phyloP scores from a whole-genome alignment of 2,113 vertebrate species.

The Pedionomus torquatus region DNA sequence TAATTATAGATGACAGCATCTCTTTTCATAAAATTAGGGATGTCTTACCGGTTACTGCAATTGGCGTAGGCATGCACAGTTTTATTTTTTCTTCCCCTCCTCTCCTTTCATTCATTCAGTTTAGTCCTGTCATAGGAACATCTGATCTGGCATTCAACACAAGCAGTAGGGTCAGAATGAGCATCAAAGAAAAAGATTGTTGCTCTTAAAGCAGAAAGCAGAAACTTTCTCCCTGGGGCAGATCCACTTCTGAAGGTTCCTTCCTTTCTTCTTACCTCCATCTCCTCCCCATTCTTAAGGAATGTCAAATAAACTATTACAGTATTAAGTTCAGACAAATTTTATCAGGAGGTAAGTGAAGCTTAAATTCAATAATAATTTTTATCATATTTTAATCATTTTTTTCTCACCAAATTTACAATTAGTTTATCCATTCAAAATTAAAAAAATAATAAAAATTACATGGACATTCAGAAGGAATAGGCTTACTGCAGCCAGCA shows the following conservation, averaged over 20 bases:
- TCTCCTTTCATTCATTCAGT: neutral
- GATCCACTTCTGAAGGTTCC: neutral
- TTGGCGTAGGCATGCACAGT: accelerated
- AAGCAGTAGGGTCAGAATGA: neutral
- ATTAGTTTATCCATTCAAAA: neutral
- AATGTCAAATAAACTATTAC: neutral
- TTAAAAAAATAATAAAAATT: neutral
- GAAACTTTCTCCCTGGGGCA: neutral
- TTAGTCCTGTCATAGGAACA: neutral
- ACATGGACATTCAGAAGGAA: neutral
- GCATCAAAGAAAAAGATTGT: accelerated
- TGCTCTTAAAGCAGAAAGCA: neutral
- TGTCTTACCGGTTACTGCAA: neutral
- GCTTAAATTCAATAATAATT: neutral
- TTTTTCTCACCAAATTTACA: neutral
- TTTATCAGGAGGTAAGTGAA: neutral
- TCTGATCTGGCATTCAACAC: neutral
- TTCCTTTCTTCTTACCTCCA: neutral
- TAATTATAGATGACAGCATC: neutral
- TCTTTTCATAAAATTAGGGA: neutral
- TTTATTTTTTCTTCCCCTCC: neutral
- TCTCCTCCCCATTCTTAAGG: neutral
- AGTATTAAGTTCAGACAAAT: neutral
- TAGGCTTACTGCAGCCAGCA: neutral
- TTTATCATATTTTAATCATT: neutral